Evolutionary conservation across 2,797 vertebrate species (phyloP).

Genomic region (Naso thynnoides): DNA sequence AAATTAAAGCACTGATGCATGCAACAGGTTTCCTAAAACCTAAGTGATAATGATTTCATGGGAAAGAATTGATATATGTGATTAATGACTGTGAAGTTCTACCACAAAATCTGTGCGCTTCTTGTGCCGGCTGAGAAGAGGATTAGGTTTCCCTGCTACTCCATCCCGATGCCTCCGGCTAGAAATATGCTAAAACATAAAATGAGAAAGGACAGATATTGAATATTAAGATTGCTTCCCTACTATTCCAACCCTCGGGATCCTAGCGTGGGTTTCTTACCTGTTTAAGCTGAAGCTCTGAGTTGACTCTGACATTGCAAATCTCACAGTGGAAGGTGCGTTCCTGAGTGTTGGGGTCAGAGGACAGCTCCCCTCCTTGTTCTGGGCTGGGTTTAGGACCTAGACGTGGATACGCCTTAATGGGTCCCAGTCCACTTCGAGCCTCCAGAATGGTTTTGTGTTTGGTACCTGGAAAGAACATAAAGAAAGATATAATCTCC

Average conservation of each 20-base stretch:
- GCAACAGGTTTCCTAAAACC: slow-evolving; percentile 1
- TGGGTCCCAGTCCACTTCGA: slow-evolving; percentile 93
- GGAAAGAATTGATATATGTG: slow-evolving; percentile 1
- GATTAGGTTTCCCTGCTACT: slow-evolving; percentile 92
- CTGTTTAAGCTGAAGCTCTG: slow-evolving; percentile 93
- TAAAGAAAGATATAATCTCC: background rate
- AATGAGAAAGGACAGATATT: slow-evolving; percentile 2
- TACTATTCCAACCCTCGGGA: background rate
- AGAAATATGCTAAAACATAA: slow-evolving; percentile 88
- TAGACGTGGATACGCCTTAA: slow-evolving; percentile 93
- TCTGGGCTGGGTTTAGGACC: slow-evolving; percentile 87
- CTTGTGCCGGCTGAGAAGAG: slow-evolving; percentile 90
- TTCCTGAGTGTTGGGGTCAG: slow-evolving; percentile 92
- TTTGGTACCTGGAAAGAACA: slow-evolving; percentile 89
- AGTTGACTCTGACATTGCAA: slow-evolving; percentile 93
- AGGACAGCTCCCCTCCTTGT: slow-evolving; percentile 81
- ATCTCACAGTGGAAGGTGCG: slow-evolving; percentile 97
- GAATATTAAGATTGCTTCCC: background rate
- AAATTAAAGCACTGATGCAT: background rate
- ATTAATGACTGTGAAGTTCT: slow-evolving; percentile 3
- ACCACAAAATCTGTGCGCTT: slow-evolving; percentile 87
- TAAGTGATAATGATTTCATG: background rate
- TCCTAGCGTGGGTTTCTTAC: slow-evolving; percentile 61
- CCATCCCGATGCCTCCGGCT: slow-evolving; percentile 92
- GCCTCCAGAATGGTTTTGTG: slow-evolving; percentile 97